Conservation (phyloP, 2,888 invertebrate species). For the Epinotia demarniana region DNA sequence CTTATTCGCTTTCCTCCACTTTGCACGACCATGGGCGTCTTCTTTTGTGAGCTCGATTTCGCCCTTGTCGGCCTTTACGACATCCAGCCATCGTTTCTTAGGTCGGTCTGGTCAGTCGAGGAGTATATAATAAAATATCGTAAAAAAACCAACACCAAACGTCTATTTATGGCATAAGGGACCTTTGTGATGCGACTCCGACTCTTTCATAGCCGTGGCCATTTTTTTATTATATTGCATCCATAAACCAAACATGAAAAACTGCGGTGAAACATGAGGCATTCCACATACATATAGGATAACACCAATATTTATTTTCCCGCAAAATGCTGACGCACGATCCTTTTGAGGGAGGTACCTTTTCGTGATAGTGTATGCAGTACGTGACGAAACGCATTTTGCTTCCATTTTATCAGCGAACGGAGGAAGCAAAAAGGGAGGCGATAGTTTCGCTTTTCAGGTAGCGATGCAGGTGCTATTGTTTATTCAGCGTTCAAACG, state of each 20-base stretch:
- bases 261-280: slow-evolving; percentile 2
- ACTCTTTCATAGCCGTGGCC: background rate
- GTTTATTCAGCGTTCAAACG: slow-evolving; percentile 21
- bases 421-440: slow-evolving; percentile 16
- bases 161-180: too few relatives aligned
- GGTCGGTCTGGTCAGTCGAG: too few relatives aligned
- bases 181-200: background rate
- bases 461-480: slow-evolving; percentile 22
- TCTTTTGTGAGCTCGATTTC: too few relatives aligned
- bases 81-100: too few relatives aligned
- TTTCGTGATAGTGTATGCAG: slow-evolving; percentile 38
- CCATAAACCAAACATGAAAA: background rate
- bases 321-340: slow-evolving; percentile 27
- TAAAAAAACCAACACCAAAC: too few relatives aligned
- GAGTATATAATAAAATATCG: too few relatives aligned
- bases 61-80: too few relatives aligned
- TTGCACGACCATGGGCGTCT: too few relatives aligned
- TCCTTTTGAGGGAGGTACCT: slow-evolving; percentile 25
- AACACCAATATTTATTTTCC: slow-evolving; percentile 27
- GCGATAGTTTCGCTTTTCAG: slow-evolving; percentile 4
- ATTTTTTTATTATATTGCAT: background rate
- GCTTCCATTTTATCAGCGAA: slow-evolving; percentile 19
- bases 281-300: background rate
- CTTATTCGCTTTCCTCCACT: too few relatives aligned
- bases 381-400: slow-evolving; percentile 40